A percentile compares a stretch with the other conserved stretches of the same genome.
phyloP scores from a whole-genome alignment of 2,113 vertebrate genomes.

The Parus major region DNA sequence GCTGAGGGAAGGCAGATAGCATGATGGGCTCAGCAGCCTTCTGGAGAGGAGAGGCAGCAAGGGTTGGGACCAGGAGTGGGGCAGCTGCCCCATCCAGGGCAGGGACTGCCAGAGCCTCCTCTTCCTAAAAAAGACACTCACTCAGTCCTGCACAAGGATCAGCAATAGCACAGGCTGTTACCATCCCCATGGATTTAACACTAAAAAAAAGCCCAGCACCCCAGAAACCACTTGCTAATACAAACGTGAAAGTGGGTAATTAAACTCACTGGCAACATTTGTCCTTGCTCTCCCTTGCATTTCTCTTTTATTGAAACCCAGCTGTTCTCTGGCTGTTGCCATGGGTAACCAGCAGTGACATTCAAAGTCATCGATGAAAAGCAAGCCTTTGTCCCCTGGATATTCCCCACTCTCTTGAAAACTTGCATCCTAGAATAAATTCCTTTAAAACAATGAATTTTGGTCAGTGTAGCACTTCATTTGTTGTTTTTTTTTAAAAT shows the following conservation, averaged over 20 bases:
- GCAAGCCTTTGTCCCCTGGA: background rate
- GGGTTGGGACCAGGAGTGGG: background rate
- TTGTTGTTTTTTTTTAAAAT: background rate
- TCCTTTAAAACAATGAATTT: background rate
- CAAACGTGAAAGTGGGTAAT: background rate
- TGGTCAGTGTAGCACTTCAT: background rate
- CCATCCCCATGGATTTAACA: background rate
- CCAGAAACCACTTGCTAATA: conserved; percentile 25
- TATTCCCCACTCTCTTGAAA: background rate
- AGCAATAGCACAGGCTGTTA: background rate
- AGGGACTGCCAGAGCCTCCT: background rate
- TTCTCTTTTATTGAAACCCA: conserved; percentile 1
- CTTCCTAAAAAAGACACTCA: background rate
- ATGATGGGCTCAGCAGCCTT: background rate
- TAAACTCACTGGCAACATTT: background rate
- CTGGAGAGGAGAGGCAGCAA: accelerated
- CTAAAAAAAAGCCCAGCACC: background rate
- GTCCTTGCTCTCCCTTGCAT: background rate
- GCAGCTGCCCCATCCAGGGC: accelerated
- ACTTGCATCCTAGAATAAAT: background rate
- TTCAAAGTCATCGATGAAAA: background rate
- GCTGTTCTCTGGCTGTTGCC: conserved; percentile 22
- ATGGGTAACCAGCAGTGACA: conserved; percentile 14
- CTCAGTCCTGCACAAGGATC: background rate
- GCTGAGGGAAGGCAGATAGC: background rate